Conservation (phyloP, 2,888 invertebrate species). For the Diarsia brunnea region DNA sequence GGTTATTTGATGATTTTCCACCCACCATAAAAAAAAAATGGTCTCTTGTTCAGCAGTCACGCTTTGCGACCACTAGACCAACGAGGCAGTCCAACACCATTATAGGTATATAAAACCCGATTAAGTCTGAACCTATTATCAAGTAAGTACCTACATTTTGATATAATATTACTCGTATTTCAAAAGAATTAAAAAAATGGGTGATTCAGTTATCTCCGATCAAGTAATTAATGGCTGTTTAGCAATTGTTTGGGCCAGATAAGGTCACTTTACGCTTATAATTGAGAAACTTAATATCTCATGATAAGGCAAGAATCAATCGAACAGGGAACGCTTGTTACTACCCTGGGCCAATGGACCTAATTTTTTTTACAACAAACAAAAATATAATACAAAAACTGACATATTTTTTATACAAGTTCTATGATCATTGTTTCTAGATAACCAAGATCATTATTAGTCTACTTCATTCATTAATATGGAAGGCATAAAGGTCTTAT, state of each 20-base stretch:
- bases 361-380: neutral
- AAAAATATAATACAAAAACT: too few relatives aligned
- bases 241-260: slow-evolving; percentile 23
- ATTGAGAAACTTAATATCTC: slow-evolving; percentile 24
- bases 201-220: slow-evolving; percentile 6
- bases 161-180: slow-evolving; percentile 7
- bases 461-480: slow-evolving; percentile 8
- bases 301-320: slow-evolving; percentile 19
- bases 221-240: slow-evolving; percentile 1
- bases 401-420: neutral
- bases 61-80: too few relatives aligned
- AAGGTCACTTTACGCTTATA: slow-evolving; percentile 3
- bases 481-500: neutral
- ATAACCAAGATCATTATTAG: slow-evolving; percentile 5
- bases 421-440: neutral
- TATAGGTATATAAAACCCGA: neutral
- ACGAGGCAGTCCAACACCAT: too few relatives aligned
- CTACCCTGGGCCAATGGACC: neutral
- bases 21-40: too few relatives aligned
- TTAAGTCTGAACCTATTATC: slow-evolving; percentile 6
- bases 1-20: too few relatives aligned
- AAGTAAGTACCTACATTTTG: neutral
- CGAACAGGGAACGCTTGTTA: slow-evolving; percentile 5
- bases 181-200: slow-evolving; percentile 7
- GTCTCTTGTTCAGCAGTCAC: too few relatives aligned